Conservation (phyloP, 2,797 vertebrate genomes). For the Staurois parvus region DNA sequence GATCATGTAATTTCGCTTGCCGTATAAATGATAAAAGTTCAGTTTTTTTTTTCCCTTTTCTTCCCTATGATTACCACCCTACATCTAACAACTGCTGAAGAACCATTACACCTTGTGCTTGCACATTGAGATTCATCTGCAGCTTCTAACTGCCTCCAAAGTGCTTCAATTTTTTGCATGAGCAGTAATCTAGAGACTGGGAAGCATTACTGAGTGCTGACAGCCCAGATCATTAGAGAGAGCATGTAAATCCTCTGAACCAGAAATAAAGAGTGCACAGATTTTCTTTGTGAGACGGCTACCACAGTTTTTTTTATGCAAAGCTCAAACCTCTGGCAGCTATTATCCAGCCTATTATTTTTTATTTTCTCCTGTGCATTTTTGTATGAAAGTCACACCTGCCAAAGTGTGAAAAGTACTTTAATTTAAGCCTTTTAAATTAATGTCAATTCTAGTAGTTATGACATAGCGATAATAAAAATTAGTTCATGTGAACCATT, state of each 20-base stretch:
- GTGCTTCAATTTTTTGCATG: constrained; percentile 91
- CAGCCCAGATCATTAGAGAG: constrained; percentile 81
- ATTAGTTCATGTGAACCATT: background rate
- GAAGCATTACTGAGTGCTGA: constrained; percentile 75
- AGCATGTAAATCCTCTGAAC: constrained; percentile 86
- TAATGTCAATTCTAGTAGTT: constrained; percentile 6
- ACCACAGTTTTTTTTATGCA: constrained; percentile 72
- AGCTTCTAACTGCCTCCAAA: constrained; percentile 78
- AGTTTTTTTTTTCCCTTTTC: constrained; percentile 69
- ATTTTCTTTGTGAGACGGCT: constrained; percentile 73
- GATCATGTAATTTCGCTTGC: constrained; percentile 66
- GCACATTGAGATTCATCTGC: constrained; percentile 77
- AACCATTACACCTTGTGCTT: constrained; percentile 72
- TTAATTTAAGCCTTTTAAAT: constrained; percentile 51
- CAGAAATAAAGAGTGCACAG: constrained; percentile 80
- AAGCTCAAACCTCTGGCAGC: constrained; percentile 67
- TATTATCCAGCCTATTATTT: constrained; percentile 58
- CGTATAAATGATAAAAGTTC: constrained; percentile 72
- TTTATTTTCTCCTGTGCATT: constrained; percentile 50
- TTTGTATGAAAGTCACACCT: constrained; percentile 17
- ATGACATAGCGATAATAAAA: background rate
- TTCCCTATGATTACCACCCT: constrained; percentile 70
- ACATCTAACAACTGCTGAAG: constrained; percentile 70
- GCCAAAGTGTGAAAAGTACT: constrained; percentile 38
- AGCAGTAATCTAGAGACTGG: constrained; percentile 85